A percentile compares a stretch with the other conserved stretches of the same genome.
Conservation (phyloP, 2,888 invertebrate genomes). For the Myopa testacea region DNA sequence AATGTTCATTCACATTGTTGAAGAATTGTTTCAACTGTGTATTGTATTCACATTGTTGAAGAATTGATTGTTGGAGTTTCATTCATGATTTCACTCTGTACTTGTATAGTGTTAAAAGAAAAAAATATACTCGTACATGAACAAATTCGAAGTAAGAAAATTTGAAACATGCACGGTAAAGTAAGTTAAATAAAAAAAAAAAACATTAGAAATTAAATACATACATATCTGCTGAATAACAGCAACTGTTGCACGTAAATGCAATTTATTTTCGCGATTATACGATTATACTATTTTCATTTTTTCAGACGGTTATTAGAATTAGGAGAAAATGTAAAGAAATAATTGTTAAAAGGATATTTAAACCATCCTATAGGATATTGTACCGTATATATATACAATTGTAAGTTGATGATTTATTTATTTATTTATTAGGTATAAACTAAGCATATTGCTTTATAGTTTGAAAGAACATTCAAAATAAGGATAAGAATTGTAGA, state of each 20-base stretch:
- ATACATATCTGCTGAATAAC: constrained; percentile 8
- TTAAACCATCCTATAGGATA: not conserved
- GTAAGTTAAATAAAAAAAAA: constrained; percentile 7
- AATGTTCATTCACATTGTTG: no score
- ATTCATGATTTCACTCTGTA: not conserved
- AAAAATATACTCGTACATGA: no score
- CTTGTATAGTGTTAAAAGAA: constrained; percentile 20
- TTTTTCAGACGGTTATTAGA: not conserved
- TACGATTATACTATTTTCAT: no score
- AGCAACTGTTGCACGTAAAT: constrained; percentile 20
- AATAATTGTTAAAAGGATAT: not conserved
- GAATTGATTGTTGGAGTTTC: not conserved
- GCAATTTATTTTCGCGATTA: constrained; percentile 28
- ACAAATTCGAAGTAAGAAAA: constrained; percentile 13
- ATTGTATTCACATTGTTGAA: not conserved
- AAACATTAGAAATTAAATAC: not conserved
- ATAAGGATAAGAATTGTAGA: no score
- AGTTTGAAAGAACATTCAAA: no score
- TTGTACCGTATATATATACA: not conserved
- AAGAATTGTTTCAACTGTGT: no score
- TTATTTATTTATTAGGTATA: no score
- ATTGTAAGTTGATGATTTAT: not conserved
- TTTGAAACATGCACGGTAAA: constrained; percentile 4
- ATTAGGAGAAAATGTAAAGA: not conserved
- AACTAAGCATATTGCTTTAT: no score